Conservation (phyloP, 53 echinoderm and acorn worm genomes). For the Holothuria leucospilota region DNA sequence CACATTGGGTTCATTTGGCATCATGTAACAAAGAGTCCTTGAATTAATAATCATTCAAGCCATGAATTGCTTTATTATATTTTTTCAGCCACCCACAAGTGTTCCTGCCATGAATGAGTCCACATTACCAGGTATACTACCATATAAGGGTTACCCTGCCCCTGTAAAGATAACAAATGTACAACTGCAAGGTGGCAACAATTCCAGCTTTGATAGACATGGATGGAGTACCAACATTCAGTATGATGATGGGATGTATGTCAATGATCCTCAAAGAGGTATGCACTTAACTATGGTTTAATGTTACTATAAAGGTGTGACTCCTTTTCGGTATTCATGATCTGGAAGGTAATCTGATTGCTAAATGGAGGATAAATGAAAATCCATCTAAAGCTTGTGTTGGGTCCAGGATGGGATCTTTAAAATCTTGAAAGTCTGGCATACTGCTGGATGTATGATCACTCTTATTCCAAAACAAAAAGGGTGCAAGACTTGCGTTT, state of each 20-base stretch:
- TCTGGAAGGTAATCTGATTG: too few relatives aligned
- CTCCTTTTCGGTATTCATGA: too few relatives aligned
- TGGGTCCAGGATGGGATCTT: too few relatives aligned
- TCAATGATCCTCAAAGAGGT: conserved; percentile 74
- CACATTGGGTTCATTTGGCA: too few relatives aligned
- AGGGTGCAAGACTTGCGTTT: too few relatives aligned
- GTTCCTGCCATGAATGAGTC: conserved; percentile 76
- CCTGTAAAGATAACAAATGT: conserved; percentile 98
- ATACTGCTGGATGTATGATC: too few relatives aligned
- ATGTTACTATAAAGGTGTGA: not conserved
- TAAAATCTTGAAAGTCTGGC: too few relatives aligned
- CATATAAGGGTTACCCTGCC: conserved; percentile 90
- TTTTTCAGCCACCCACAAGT: conserved; percentile 57
- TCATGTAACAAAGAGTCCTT: too few relatives aligned
- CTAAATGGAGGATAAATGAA: too few relatives aligned
- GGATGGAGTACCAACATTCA: conserved; percentile 80
- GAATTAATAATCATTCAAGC: too few relatives aligned
- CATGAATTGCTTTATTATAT: not conserved
- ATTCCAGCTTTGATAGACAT: conserved; percentile 60
- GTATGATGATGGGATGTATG: conserved; percentile 65
- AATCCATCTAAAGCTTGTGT: too few relatives aligned
- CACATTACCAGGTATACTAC: conserved; percentile 88
- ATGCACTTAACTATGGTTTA: not conserved
- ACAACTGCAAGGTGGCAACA: conserved; percentile 81
- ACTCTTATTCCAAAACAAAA: too few relatives aligned